phyloP scores from a whole-genome alignment of 2,888 invertebrate species.

The Pammene fasciana region DNA sequence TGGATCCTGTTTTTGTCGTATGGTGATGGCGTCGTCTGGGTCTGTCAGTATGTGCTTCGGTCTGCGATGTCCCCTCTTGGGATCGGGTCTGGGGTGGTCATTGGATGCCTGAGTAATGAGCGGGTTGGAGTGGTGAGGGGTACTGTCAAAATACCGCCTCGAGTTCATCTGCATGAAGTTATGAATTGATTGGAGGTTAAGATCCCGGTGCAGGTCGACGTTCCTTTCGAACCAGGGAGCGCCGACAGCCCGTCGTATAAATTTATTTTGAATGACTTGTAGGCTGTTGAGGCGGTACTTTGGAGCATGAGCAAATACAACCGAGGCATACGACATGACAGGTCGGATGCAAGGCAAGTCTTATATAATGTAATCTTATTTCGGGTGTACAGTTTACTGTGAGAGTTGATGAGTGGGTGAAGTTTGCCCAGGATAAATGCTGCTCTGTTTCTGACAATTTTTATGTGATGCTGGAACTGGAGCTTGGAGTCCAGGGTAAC shows the following conservation, averaged over 20 bases:
- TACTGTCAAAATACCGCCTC: background rate
- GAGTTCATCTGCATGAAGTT: background rate
- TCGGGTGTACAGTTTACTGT: background rate
- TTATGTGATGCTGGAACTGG: too few species aligned
- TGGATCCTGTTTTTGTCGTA: too few species aligned
- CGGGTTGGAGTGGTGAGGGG: background rate
- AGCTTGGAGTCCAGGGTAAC: too few species aligned
- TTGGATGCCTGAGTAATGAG: background rate
- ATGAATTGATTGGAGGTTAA: background rate
- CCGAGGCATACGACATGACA: background rate
- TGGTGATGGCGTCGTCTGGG: background rate
- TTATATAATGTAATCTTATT: background rate
- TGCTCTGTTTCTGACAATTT: too few species aligned
- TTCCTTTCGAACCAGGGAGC: background rate
- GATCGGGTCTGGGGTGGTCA: background rate
- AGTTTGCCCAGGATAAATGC: too few species aligned
- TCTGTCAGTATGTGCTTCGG: background rate
- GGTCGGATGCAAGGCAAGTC: background rate
- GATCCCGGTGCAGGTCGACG: background rate
- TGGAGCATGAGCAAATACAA: background rate
- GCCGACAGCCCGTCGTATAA: background rate
- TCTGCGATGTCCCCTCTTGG: fast-evolving
- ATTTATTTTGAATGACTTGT: too few species aligned
- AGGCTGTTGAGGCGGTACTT: too few species aligned
- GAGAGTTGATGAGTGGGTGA: too few species aligned